These are phyloP conservation scores for Aphaenogaster ashmeadi DNA, from an alignment of 1,140 invertebrate genomes.

Conservation along the genomic window DNA sequence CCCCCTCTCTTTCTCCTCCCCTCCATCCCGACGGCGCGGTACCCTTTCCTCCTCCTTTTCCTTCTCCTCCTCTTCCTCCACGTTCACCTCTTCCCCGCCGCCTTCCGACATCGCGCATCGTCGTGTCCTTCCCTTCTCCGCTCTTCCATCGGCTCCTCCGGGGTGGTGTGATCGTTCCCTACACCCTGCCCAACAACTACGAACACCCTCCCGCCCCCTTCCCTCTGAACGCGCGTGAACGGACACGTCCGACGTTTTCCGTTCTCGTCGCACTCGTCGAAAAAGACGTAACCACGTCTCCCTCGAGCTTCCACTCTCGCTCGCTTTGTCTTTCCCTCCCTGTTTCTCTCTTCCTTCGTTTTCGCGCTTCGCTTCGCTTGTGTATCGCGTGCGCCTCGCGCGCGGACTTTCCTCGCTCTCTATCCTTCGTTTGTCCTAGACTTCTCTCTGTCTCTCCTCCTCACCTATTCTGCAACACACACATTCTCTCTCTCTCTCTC, in stretches of 20 bases:
- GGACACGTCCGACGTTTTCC: conserved; percentile 45
- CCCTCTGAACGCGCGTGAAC: conserved; percentile 44
- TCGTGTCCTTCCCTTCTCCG: conserved; percentile 46
- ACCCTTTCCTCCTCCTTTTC: conserved; percentile 75
- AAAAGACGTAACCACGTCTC: conserved; percentile 28
- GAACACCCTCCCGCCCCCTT: not conserved
- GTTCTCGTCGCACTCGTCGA: conserved; percentile 58
- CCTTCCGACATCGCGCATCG: conserved; percentile 62
- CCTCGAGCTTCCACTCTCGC: conserved; percentile 30
- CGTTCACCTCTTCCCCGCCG: conserved; percentile 52
- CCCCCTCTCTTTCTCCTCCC: conserved; percentile 78
- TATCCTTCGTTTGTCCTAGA: conserved; percentile 40
- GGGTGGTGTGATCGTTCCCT: conserved; percentile 68
- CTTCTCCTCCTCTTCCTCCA: conserved; percentile 69
- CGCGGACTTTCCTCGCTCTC: conserved; percentile 38
- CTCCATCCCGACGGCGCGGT: conserved; percentile 50
- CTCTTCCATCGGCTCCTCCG: conserved; percentile 63
- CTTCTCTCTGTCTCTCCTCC: conserved; percentile 36
- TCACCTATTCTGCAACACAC: not conserved
- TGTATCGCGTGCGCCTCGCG: conserved; percentile 47
- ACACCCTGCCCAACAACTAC: conserved; percentile 50
- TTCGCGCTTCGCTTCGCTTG: conserved; percentile 68
- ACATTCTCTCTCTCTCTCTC: not conserved
- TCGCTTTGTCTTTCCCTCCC: conserved; percentile 28
- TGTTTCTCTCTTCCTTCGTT: conserved; percentile 46